Conservation (phyloP, 2,797 vertebrate genomes). For the Bothrops alternatus region DNA sequence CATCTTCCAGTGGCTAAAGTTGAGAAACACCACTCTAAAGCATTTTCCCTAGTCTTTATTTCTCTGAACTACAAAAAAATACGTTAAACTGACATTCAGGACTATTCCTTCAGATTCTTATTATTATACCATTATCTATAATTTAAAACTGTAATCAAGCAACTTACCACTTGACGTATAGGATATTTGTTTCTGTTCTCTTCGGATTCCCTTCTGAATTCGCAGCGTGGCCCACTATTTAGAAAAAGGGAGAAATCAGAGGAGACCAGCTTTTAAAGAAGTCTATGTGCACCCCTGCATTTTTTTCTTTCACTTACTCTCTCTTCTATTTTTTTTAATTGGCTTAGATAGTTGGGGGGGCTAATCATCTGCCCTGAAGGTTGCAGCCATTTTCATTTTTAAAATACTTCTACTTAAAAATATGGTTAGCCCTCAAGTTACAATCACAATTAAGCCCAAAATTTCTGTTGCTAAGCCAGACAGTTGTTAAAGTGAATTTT, state of each 20-base stretch:
- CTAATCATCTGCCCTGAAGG: background rate
- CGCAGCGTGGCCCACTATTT: slow-evolving; percentile 90
- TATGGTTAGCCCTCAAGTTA: background rate
- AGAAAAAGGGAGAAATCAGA: slow-evolving; percentile 45
- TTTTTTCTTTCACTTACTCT: background rate
- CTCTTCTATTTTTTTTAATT: background rate
- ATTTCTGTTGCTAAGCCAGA: background rate
- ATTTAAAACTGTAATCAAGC: background rate
- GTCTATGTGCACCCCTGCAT: background rate
- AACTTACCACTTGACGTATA: slow-evolving; percentile 81
- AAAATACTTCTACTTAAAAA: background rate
- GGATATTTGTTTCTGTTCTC: slow-evolving; percentile 60
- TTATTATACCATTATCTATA: background rate
- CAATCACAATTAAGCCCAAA: background rate
- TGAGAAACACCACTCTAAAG: background rate
- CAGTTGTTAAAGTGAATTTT: background rate
- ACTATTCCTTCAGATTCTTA: background rate
- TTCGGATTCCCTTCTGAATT: slow-evolving; percentile 81
- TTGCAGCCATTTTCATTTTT: background rate
- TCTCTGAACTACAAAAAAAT: background rate
- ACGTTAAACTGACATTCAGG: background rate
- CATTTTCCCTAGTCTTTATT: too few relatives aligned
- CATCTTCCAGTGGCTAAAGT: background rate
- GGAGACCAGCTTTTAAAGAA: background rate
- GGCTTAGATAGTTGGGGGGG: background rate